Evolutionary conservation across 1,140 invertebrate genomes (phyloP).

Genomic region (Macrosteles quadrilineatus): DNA sequence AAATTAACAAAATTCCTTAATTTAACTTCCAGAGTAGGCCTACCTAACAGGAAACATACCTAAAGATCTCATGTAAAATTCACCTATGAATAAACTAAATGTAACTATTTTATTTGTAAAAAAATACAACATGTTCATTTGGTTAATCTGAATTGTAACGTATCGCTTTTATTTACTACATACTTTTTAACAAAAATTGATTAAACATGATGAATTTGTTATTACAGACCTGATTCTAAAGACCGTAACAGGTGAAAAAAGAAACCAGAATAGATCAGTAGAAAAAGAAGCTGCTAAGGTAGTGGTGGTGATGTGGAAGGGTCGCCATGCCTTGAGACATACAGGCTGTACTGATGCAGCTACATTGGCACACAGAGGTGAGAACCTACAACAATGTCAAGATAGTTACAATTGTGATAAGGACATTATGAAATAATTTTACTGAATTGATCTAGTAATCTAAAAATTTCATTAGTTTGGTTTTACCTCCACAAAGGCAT

Average conservation of each 20-base stretch:
- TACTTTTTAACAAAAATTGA: not conserved
- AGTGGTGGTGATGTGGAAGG: slow-evolving; percentile 54
- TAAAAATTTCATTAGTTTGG: not conserved
- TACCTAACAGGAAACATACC: too few relatives aligned
- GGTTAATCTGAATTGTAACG: too few relatives aligned
- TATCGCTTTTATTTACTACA: too few relatives aligned
- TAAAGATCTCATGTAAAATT: too few relatives aligned
- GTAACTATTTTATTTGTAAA: too few relatives aligned
- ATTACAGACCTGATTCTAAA: slow-evolving; percentile 59
- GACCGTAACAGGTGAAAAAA: slow-evolving; percentile 63
- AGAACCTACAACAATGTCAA: slow-evolving; percentile 46
- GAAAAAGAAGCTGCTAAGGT: slow-evolving; percentile 58
- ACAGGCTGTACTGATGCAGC: slow-evolving; percentile 52
- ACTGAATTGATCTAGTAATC: not conserved
- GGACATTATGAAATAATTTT: not conserved
- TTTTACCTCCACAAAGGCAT: not conserved
- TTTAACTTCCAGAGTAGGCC: too few relatives aligned
- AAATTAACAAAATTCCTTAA: too few relatives aligned
- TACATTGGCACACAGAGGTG: slow-evolving; percentile 54
- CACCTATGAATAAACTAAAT: too few relatives aligned
- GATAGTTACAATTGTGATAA: not conserved
- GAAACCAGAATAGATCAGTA: slow-evolving; percentile 63
- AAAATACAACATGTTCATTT: too few relatives aligned
- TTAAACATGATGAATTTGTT: not conserved
- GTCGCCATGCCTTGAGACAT: slow-evolving; percentile 51